These are phyloP conservation scores for Theristicus caerulescens DNA, from an alignment of 2,113 vertebrate species.

Conservation along the genomic window DNA sequence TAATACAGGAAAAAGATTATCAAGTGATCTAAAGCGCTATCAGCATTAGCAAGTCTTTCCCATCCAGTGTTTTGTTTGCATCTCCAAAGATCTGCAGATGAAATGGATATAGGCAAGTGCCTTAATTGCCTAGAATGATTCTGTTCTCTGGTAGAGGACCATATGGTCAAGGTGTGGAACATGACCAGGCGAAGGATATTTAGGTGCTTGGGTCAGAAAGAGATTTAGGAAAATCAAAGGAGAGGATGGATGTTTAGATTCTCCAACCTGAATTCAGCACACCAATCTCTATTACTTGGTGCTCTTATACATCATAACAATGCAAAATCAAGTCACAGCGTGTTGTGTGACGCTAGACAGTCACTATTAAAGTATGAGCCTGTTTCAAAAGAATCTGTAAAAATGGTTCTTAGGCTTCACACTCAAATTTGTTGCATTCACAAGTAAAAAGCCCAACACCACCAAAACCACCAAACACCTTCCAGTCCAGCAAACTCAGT, in stretches of 20 bases:
- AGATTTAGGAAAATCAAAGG: background rate
- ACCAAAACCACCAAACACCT: background rate
- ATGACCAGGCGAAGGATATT: background rate
- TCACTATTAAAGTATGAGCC: background rate
- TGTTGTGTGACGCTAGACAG: background rate
- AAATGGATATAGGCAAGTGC: background rate
- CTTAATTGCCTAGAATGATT: constrained; percentile 15
- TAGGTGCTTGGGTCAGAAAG: background rate
- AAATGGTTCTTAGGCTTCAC: background rate
- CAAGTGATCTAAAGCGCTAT: constrained; percentile 44
- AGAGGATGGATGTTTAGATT: background rate
- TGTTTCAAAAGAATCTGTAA: background rate
- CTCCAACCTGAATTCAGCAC: background rate
- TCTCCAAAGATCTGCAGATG: constrained; percentile 27
- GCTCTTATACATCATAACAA: background rate
- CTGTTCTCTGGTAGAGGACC: background rate
- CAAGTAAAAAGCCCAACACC: background rate
- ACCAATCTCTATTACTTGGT: background rate
- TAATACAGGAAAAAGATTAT: constrained; percentile 67
- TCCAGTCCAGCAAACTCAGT: background rate
- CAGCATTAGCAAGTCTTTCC: constrained; percentile 12
- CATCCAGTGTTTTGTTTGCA: constrained; percentile 16
- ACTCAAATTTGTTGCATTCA: background rate
- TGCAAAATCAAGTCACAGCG: background rate
- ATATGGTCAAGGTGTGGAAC: constrained; percentile 16